Conservation (phyloP, 2,113 vertebrate genomes). For the Catharus bicknelli region DNA sequence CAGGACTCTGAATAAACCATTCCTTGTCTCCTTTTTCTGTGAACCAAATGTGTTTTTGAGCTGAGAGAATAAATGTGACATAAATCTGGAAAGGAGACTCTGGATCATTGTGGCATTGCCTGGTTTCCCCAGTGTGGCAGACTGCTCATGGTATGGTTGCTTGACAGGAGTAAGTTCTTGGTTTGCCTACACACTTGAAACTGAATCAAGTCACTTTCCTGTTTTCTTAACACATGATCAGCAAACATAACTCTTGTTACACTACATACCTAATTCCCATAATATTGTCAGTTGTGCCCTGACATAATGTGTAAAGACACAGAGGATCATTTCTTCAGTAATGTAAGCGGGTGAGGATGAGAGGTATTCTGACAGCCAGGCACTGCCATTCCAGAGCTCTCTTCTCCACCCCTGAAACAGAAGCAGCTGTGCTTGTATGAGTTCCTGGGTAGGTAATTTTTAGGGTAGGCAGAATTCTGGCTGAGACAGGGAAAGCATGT, state of each 20-base stretch:
- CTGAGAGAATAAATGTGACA: constrained; percentile 52
- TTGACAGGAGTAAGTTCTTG: constrained; percentile 32
- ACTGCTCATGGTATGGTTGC: constrained; percentile 1
- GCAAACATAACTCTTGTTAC: constrained; percentile 51
- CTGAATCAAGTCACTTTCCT: constrained; percentile 47
- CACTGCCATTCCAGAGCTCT: not conserved
- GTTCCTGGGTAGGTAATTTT: not conserved
- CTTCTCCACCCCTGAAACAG: not conserved
- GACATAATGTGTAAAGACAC: constrained; percentile 46
- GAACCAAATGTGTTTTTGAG: constrained; percentile 35
- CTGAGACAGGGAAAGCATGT: not conserved
- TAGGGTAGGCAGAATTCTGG: not conserved
- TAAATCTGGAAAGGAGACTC: constrained; percentile 43
- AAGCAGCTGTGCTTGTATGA: not conserved
- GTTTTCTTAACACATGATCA: constrained; percentile 56
- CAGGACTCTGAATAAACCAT: not conserved
- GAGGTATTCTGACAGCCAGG: constrained; percentile 23
- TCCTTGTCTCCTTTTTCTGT: not conserved
- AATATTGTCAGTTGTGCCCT: constrained; percentile 57
- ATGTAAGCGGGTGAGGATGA: constrained; percentile 12
- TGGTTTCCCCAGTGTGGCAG: not conserved
- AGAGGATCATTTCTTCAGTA: constrained; percentile 6
- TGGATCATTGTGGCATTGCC: constrained; percentile 10
- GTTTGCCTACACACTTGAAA: constrained; percentile 59
- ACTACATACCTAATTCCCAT: constrained; percentile 39